Percentiles rank a stretch among this genome's conserved stretches.
Evolutionary conservation across 2,113 vertebrate genomes (phyloP).

Genomic region (Muntiacus reevesi): DNA sequence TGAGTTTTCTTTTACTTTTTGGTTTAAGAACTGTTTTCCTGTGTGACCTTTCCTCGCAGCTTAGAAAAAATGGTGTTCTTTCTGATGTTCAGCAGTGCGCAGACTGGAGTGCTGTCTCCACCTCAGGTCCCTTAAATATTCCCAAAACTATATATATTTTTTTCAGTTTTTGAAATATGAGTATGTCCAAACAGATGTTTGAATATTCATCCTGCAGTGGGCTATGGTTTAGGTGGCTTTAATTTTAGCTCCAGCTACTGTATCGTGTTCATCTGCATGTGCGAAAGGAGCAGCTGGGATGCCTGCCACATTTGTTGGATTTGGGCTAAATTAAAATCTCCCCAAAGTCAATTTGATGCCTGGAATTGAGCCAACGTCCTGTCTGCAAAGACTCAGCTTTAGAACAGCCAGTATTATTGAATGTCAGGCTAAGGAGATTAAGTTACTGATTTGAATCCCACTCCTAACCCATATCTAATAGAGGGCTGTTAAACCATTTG

Average conservation of each 20-base stretch:
- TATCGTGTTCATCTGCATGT: not conserved
- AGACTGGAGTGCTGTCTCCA: not conserved
- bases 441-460: not conserved
- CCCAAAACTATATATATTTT: not conserved
- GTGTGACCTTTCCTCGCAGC: not conserved
- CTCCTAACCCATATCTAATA: not conserved
- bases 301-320: not conserved
- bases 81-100: rapidly evolving
- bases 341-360: not conserved
- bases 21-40: not conserved
- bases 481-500: not conserved
- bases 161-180: not conserved
- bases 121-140: not conserved
- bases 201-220: not conserved
- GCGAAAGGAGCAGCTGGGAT: not conserved
- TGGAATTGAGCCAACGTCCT: not conserved
- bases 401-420: not conserved
- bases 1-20: not conserved
- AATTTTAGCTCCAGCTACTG: not conserved
- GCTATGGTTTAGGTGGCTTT: not conserved
- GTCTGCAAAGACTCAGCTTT: not conserved
- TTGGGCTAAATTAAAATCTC: not conserved
- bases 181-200: conserved; percentile 17
- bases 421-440: not conserved
- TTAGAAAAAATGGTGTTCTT: not conserved